Percentiles rank a stretch among this genome's conserved stretches.
These are phyloP conservation scores for Daboia siamensis DNA, from an alignment of 2,113 vertebrate genomes.

Conservation along the genomic window DNA sequence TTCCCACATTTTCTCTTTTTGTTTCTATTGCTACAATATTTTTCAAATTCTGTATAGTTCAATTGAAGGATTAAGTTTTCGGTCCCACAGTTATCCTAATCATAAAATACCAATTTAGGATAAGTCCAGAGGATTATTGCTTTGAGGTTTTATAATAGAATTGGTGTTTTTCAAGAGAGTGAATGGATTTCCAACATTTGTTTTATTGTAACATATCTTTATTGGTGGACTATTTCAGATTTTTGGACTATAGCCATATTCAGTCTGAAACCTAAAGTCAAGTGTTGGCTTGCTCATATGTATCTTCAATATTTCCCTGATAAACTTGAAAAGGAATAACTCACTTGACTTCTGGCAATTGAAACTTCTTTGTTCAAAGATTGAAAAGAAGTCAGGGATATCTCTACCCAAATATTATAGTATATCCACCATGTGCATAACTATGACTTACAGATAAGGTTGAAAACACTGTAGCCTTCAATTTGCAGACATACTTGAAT, in stretches of 20 bases:
- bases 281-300: background rate
- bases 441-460: background rate
- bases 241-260: background rate
- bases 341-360: background rate
- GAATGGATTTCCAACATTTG: background rate
- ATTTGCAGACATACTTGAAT: background rate
- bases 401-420: background rate
- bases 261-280: background rate
- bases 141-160: background rate
- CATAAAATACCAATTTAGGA: slow-evolving; percentile 11
- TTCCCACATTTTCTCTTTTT: background rate
- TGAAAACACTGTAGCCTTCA: background rate
- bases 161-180: background rate
- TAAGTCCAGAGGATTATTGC: background rate
- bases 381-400: background rate
- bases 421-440: background rate
- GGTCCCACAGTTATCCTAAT: slow-evolving; percentile 15
- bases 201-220: background rate
- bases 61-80: slow-evolving; percentile 31
- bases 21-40: slow-evolving; percentile 8
- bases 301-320: background rate
- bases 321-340: background rate
- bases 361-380: background rate
- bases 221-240: background rate
- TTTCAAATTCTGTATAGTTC: slow-evolving; percentile 17